These are phyloP conservation scores for Lepus timidus DNA, from an alignment of 2,113 vertebrate genomes.

Conservation along the genomic window DNA sequence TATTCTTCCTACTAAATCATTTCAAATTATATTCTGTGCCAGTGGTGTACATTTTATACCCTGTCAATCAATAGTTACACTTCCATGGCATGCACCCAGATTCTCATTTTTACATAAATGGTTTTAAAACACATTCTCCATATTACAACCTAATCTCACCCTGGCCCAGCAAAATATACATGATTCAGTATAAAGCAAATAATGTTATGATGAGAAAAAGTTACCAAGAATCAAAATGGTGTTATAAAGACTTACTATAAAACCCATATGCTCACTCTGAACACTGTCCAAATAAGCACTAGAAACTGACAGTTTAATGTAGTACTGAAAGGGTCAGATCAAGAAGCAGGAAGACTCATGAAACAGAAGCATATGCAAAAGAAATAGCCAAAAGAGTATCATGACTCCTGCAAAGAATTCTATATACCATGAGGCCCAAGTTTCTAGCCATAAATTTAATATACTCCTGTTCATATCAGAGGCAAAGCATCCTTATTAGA, in stretches of 20 bases:
- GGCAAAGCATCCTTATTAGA: conserved; percentile 19
- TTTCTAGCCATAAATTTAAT: conserved; percentile 54
- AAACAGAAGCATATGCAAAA: conserved; percentile 65
- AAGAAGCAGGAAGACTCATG: conserved; percentile 57
- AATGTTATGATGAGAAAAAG: conserved; percentile 74
- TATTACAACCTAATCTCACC: conserved; percentile 67
- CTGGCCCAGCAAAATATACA: conserved; percentile 74
- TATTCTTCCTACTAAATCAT: conserved; percentile 71
- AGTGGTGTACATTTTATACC: neutral
- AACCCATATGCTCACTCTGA: conserved; percentile 78
- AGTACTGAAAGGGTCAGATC: conserved; percentile 74
- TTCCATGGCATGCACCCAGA: conserved; percentile 46
- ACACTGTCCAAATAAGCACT: conserved; percentile 72
- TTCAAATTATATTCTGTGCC: conserved; percentile 57
- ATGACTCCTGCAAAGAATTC: conserved; percentile 55
- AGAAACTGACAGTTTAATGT: conserved; percentile 73
- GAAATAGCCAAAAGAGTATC: conserved; percentile 26
- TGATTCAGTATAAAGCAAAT: conserved; percentile 68
- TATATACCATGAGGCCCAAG: neutral
- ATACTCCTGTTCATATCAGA: conserved; percentile 15
- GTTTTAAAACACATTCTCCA: conserved; percentile 76
- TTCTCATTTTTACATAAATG: conserved; percentile 72
- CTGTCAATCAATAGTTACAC: conserved; percentile 58
- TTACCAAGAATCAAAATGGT: conserved; percentile 74
- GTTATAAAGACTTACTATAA: conserved; percentile 75